Percentiles rank a stretch among this genome's conserved stretches.
These are phyloP conservation scores for Melanogrammus aeglefinus DNA, from an alignment of 2,797 vertebrate species.

Conservation along the genomic window DNA sequence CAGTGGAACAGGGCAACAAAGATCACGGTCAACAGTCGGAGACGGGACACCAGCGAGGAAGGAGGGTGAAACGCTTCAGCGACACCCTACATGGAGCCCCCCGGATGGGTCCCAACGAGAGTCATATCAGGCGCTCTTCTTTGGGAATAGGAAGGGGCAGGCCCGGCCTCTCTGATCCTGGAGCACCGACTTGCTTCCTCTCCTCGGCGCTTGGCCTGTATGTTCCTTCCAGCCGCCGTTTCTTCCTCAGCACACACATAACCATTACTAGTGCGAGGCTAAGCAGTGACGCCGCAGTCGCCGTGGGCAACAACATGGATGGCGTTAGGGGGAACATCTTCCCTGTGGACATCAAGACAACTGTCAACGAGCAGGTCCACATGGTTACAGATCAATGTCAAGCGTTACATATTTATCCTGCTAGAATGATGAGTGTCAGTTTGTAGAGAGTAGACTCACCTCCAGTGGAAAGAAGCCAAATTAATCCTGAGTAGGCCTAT, in stretches of 20 bases:
- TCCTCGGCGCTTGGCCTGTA: slow-evolving; percentile 85
- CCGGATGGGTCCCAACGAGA: not conserved
- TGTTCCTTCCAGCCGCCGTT: slow-evolving; percentile 79
- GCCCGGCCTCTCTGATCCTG: slow-evolving; percentile 64
- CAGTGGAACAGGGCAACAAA: not conserved
- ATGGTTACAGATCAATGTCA: not conserved
- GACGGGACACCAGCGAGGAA: not conserved
- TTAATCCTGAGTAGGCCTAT: not conserved
- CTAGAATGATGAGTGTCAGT: not conserved
- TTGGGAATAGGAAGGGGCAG: slow-evolving; percentile 82
- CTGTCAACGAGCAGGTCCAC: not conserved
- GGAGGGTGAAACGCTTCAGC: not conserved
- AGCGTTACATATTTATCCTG: too few relatives aligned
- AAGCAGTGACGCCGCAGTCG: slow-evolving; percentile 48
- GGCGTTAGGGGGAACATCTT: slow-evolving; percentile 9
- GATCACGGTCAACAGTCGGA: not conserved
- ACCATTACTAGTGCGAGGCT: slow-evolving; percentile 67
- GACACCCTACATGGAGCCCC: not conserved
- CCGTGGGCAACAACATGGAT: slow-evolving; percentile 19
- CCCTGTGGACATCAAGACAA: not conserved
- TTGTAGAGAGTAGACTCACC: not conserved
- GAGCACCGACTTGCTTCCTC: slow-evolving; percentile 69
- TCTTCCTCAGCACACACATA: slow-evolving; percentile 79
- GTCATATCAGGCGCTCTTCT: slow-evolving; percentile 87
- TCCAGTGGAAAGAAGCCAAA: not conserved